Base-by-base conservation (phyloP, 2,113 vertebrate species). In the Sphyrna mokarran region DNA sequence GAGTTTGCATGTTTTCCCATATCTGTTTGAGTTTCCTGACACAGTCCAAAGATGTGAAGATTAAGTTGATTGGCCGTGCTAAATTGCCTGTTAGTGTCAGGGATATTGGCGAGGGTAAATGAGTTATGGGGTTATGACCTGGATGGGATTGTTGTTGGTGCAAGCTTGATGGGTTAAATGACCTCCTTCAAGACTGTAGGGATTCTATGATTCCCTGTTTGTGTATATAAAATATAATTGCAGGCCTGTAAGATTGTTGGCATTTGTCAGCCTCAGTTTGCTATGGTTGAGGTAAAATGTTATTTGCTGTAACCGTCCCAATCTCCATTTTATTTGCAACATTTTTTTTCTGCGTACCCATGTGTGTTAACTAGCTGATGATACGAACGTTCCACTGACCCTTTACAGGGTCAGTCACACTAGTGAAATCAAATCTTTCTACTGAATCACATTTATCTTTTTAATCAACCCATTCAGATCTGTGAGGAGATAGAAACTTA, bases 371-470 rank as follows among this genome's bases (percentile, higher is more conserved):
- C 86, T 23, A 54, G 43, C 22, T 89, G 29, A 9, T 54, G 22
- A 23, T 23, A 29, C 9, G 3, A 89, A 33, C 23, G 26, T 29
- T 90, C 9, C 23, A 90, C 29, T 33, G 87, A 61, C 54, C 87
- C 87, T 90, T 61, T 3, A 90, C 20, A 1, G 29, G 87, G 54
- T 33, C 33, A 3, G 48, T 61, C 87, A 33, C 14, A 48, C 48
- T 9, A 26, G 54, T 33, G 14, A 61, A 90, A 29, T n/a, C 87
- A 61, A 33, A 63, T 90, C 87, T 61, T 61, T 90, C 87, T n/a
- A 90, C 87, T n/a, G 54, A 61, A 33, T 90, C 87, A 26, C 26
- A 90, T 90, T 90, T 90, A 90, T 90, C 80, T 83, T 33, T 89
- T 14, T 29, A 89, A 58, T 23, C 54, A 23, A 26, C 48, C 86